Conservation (phyloP, 1,140 invertebrate genomes). For the Pogonus chalceus region DNA sequence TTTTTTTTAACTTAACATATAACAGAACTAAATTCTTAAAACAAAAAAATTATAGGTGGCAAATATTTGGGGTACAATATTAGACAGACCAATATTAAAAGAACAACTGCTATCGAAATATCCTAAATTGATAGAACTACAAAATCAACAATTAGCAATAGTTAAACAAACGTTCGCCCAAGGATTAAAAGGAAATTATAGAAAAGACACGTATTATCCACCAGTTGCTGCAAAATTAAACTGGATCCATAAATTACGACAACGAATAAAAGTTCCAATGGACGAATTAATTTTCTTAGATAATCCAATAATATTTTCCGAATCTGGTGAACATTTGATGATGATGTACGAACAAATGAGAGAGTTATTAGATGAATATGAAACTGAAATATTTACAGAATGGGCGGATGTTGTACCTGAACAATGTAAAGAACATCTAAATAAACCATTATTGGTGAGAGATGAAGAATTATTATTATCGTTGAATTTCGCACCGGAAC, state of each 20-base stretch:
- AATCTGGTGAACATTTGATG: slow-evolving; percentile 26
- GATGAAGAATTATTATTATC: slow-evolving; percentile 22
- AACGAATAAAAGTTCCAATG: slow-evolving; percentile 50
- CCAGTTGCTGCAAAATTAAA: slow-evolving; percentile 59
- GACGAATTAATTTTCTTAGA: slow-evolving; percentile 45
- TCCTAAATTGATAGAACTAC: slow-evolving; percentile 41
- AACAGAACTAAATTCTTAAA: too few relatives aligned
- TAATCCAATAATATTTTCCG: slow-evolving; percentile 33
- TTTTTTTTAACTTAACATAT: too few relatives aligned
- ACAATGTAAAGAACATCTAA: slow-evolving; percentile 30
- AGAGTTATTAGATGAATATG: slow-evolving; percentile 26
- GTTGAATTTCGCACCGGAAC: slow-evolving; percentile 39
- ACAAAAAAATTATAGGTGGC: slow-evolving; percentile 61
- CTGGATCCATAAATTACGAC: slow-evolving; percentile 57
- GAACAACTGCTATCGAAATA: slow-evolving; percentile 53
- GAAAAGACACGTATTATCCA: slow-evolving; percentile 59
- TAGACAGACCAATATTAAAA: slow-evolving; percentile 60
- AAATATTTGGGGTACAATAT: slow-evolving; percentile 59
- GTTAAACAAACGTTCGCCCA: slow-evolving; percentile 48
- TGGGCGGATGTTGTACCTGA: slow-evolving; percentile 33
- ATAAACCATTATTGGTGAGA: slow-evolving; percentile 31
- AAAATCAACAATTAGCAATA: slow-evolving; percentile 53
- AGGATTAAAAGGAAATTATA: slow-evolving; percentile 38
- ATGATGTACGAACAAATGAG: slow-evolving; percentile 35
- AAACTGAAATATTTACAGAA: slow-evolving; percentile 28